Conservation (phyloP, 1,140 invertebrate genomes). For the Trichogramma pretiosum region DNA sequence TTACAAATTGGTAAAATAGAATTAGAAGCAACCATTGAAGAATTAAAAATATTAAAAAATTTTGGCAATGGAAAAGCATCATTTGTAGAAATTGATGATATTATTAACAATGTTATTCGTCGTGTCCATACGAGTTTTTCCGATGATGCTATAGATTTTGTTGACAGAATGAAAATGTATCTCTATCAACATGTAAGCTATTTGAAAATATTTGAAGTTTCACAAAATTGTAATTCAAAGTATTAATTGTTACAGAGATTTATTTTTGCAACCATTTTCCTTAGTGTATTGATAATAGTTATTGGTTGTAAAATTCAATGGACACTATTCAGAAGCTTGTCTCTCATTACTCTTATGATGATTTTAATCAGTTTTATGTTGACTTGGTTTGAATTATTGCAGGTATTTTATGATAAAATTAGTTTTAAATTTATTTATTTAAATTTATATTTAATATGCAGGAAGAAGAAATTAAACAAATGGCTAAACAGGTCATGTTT, state of each 20-base stretch:
- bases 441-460: conserved; percentile 12
- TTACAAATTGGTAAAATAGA: conserved; percentile 22
- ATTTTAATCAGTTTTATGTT: conserved; percentile 28
- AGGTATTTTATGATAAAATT: conserved; percentile 20
- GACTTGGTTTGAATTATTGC: conserved; percentile 29
- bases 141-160: conserved; percentile 3
- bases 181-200: conserved; percentile 22
- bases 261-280: conserved; percentile 12
- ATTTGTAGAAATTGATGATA: conserved; percentile 28
- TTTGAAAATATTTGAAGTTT: neutral
- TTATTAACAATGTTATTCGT: conserved; percentile 25
- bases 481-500: conserved; percentile 22
- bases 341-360: conserved; percentile 19
- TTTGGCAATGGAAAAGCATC: conserved; percentile 24
- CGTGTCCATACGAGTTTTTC: conserved; percentile 14
- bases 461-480: conserved; percentile 30
- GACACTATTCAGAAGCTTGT: conserved; percentile 20
- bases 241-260: conserved; percentile 23
- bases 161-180: conserved; percentile 8
- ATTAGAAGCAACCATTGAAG: conserved; percentile 21
- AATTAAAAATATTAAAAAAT: conserved; percentile 25
- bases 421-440: conserved; percentile 1
- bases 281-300: conserved; percentile 16
- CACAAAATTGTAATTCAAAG: conserved; percentile 1
- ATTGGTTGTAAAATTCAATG: conserved; percentile 15